Evolutionary conservation across 1,140 invertebrate genomes (phyloP), one percentile per base, ranked within the genome.

Genomic region (Drosophila parabipectinata): DNA sequence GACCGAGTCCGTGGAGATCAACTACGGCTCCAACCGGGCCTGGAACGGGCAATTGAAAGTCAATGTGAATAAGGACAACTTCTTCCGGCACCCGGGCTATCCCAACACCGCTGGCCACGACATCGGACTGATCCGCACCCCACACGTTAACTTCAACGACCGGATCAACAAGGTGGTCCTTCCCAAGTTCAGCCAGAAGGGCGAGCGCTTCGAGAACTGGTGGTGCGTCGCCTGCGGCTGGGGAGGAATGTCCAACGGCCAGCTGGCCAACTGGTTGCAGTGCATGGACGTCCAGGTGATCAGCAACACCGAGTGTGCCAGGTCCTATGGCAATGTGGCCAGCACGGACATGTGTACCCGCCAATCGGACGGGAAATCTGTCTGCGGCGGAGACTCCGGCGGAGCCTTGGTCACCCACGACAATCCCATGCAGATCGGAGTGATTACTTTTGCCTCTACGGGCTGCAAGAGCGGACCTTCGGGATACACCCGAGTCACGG

Each of bases 11-110:
- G 82, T 87, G 15, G 72, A 60, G 47, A 67, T 85, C 1, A 92
- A 94, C 56, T 87, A 87, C 14, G 82, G 82, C 0, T 78, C 78
- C 0, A 75, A 82, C 2, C 44, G 44, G 0, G 68, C 47, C 1
- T 69, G 56, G 10, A 63, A 67, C 9, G 75, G 78, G 8, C 18
- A 21, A 9, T 47, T 63, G 2, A 47, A 32, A 8, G 74, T 82
- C 21, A 75, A 60, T 1, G 81, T 85, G 3, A 18, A 32, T 4
- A 85, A 72, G 57, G 60, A 58, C 8, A 77, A 78, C 15, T 77
- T 77, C 12, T 51, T 74, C 51, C 66, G 62, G 1, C 63, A 69
- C 12, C 66, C 66, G 0, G 66, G 66, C 6, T 69, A 21, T 5
- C 37, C 37, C 1, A 85, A 87, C 37, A 72, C 63, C 15, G 55